Conservation (phyloP, 2,797 vertebrate species). For the Anas acuta region DNA sequence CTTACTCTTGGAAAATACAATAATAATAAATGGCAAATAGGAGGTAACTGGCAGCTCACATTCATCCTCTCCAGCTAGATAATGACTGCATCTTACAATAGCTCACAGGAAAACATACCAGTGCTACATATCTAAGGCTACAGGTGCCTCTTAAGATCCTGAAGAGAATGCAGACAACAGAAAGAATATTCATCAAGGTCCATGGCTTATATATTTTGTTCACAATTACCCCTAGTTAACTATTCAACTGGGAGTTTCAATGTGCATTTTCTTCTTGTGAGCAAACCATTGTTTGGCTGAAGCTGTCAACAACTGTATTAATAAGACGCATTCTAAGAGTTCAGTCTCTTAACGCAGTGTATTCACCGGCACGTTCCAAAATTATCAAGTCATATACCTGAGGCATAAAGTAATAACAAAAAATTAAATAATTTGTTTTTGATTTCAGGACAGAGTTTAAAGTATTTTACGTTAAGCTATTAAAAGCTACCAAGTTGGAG, state of each 20-base stretch:
- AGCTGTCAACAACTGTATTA: not conserved
- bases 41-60: not conserved
- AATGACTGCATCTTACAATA: not conserved
- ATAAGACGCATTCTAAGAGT: not conserved
- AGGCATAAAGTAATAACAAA: not conserved
- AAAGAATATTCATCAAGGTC: not conserved
- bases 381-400: not conserved
- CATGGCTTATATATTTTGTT: not conserved
- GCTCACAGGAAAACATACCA: not conserved
- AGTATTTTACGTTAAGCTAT: not conserved
- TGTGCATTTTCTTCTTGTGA: not conserved
- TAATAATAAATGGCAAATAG: not conserved
- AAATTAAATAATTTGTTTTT: not conserved
- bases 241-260: not conserved
- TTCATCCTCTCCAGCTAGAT: not conserved
- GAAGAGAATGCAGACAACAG: not conserved
- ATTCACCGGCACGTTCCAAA: not conserved
- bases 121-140: not conserved
- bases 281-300: not conserved
- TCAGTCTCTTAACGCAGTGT: not conserved
- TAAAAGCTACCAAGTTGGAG: not conserved
- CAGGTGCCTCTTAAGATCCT: not conserved
- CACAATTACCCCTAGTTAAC: not conserved
- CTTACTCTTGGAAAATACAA: not conserved
- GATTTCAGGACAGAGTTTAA: not conserved